Evolutionary conservation across 2,888 invertebrate genomes (phyloP), one percentile per base, ranked within the genome.

Genomic region (Macrophya annulata): DNA sequence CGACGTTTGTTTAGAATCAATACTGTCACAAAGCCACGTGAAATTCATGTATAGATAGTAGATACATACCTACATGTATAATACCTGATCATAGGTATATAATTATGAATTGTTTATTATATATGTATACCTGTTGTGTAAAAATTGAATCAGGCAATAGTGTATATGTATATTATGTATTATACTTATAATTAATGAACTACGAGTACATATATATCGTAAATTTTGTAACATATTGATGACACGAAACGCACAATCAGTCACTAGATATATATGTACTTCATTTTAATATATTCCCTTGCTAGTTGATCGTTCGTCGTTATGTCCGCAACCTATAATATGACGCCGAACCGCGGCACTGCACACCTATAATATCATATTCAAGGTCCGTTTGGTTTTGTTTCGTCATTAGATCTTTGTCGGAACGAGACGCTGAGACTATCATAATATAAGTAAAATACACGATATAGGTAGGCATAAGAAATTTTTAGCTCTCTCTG

Each of bases 291-390:
- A 3, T 68, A 15, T 65, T 65, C 10, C 15, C 15, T 68, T 31
- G n/a, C 17, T 71, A 1, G 48, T 25, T 25, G 25, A 17, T 76
- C 4, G 74, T 21, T n/a, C 12, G 21, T 76, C 48, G 72, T 74
- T 43, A 12, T 74, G n/a, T 43, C 21, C 55, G 55, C 43, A n/a
- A n/a, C n/a, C n/a, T 31, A 31, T 31, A 31, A 31, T 31, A 3
- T 74, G 43, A 40, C 72, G 40, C 45, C 31, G 48, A 9, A 25
- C 25, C 15, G 15, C 12, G 45, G 4, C 65, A 10, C 8, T 12
- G 25, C 76, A 25, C 21, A 62, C 62, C 62, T 62, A 48, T n/a
- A n/a, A 48, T 76, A 76, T 76, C 76, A 76, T 45, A 45, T 76
- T 76, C 76, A 76, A 76, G 76, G 76, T 76, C 45, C 62, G 62